Conservation (phyloP, 2,113 vertebrate genomes). For the Actinemys pallida region DNA sequence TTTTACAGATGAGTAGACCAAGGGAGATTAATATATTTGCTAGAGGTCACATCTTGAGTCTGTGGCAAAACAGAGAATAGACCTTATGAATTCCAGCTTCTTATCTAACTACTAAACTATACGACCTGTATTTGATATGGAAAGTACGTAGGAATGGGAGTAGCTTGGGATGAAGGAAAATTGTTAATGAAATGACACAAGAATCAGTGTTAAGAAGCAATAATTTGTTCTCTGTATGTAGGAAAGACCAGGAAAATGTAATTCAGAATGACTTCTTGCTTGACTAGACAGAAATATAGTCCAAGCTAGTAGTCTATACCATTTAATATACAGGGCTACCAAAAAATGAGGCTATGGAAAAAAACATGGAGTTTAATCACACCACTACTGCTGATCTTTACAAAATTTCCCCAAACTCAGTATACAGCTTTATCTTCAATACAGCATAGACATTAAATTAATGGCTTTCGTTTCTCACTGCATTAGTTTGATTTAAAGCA, state of each 20-base stretch:
- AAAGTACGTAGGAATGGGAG: background rate
- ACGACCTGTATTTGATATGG: background rate
- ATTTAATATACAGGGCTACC: background rate
- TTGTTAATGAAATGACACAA: background rate
- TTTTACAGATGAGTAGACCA: constrained; percentile 30
- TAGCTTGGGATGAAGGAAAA: background rate
- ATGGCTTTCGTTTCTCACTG: constrained; percentile 42
- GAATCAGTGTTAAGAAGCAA: background rate
- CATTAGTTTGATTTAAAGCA: constrained; percentile 57
- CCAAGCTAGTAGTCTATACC: background rate
- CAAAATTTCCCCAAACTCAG: background rate
- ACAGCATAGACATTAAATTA: constrained; percentile 36
- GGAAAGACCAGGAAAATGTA: background rate
- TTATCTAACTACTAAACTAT: background rate
- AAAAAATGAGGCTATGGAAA: background rate
- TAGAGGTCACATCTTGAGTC: constrained; percentile 41
- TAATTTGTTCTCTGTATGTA: background rate
- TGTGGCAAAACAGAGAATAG: constrained; percentile 6
- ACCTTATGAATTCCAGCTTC: background rate
- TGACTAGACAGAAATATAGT: background rate
- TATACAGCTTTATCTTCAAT: constrained; percentile 6
- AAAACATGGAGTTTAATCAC: background rate
- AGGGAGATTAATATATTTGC: constrained; percentile 43
- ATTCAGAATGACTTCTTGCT: constrained; percentile 27
- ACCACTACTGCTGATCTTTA: background rate